These are phyloP conservation scores for Nomada fucata DNA, from an alignment of 2,888 invertebrate species.

Conservation along the genomic window DNA sequence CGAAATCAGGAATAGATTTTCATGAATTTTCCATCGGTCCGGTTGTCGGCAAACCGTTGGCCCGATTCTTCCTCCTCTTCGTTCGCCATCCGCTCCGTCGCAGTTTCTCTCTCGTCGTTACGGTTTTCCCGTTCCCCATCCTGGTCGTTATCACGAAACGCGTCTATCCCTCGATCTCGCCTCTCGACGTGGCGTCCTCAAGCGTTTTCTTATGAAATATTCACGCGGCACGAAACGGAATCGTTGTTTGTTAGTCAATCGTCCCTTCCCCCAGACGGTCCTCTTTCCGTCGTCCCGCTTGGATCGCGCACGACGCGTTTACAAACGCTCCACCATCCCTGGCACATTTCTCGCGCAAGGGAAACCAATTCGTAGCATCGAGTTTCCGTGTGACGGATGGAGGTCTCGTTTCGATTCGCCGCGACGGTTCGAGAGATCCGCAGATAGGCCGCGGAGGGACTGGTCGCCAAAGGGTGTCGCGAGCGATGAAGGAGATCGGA, in stretches of 20 bases:
- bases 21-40: constrained; percentile 74
- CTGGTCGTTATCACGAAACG: constrained; percentile 30
- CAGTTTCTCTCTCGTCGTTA: constrained; percentile 1
- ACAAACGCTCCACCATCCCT: constrained; percentile 35
- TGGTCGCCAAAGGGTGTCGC: neutral
- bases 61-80: constrained; percentile 51
- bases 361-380: neutral
- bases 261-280: constrained; percentile 31
- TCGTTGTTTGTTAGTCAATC: constrained; percentile 78
- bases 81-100: neutral
- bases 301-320: constrained; percentile 11
- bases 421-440: neutral
- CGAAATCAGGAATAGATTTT: constrained; percentile 77
- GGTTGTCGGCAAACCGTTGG: constrained; percentile 56
- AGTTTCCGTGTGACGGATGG: constrained; percentile 18
- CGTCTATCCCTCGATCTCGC: constrained; percentile 39
- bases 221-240: constrained; percentile 76
- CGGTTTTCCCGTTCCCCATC: constrained; percentile 4
- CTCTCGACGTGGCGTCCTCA: constrained; percentile 34
- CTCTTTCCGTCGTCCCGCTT: constrained; percentile 33
- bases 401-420: constrained; percentile 11
- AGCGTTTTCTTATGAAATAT: constrained; percentile 80
- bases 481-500: neutral
- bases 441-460: neutral
- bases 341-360: constrained; percentile 55